Evolutionary conservation across 1,140 invertebrate genomes (phyloP).

Genomic region (Teleogryllus occipitalis): DNA sequence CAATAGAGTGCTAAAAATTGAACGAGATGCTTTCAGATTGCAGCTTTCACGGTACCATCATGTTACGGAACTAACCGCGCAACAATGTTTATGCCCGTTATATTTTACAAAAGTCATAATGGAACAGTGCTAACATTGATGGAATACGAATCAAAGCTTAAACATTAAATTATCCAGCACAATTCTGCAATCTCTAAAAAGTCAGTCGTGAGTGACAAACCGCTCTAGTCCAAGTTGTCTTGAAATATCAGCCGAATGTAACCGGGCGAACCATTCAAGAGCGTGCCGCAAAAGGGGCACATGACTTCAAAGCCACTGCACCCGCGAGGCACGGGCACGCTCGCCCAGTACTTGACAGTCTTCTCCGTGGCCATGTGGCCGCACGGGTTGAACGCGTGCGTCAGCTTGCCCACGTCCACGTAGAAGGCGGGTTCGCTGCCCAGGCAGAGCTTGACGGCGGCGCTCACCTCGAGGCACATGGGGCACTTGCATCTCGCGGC

Average conservation of each 20-base stretch:
- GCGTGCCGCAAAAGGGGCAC: conserved; percentile 52
- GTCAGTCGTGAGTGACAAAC: background rate
- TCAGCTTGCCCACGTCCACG: conserved; percentile 81
- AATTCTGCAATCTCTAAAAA: too few species aligned
- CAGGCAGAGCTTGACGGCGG: background rate
- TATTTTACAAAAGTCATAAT: too few species aligned
- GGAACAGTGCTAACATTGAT: too few species aligned
- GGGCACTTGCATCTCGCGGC: conserved; percentile 64
- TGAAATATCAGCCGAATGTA: conserved; percentile 97
- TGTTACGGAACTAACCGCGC: too few species aligned
- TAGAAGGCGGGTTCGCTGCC: conserved; percentile 71
- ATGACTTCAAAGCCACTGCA: conserved; percentile 92
- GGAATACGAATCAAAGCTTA: too few species aligned
- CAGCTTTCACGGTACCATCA: too few species aligned
- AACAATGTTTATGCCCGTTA: too few species aligned
- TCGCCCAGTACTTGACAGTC: conserved; percentile 96
- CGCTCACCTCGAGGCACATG: conserved; percentile 73
- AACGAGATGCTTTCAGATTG: too few species aligned
- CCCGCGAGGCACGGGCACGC: conserved; percentile 93
- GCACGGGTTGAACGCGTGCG: conserved; percentile 95
- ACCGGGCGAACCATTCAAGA: conserved; percentile 81
- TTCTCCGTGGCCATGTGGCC: conserved; percentile 97
- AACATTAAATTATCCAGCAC: too few species aligned
- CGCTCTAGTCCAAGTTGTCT: conserved; percentile 80
- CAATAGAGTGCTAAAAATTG: too few species aligned